These are phyloP conservation scores for Seira sanloemensis DNA, from an alignment of 2,888 invertebrate species.

Conservation along the genomic window DNA sequence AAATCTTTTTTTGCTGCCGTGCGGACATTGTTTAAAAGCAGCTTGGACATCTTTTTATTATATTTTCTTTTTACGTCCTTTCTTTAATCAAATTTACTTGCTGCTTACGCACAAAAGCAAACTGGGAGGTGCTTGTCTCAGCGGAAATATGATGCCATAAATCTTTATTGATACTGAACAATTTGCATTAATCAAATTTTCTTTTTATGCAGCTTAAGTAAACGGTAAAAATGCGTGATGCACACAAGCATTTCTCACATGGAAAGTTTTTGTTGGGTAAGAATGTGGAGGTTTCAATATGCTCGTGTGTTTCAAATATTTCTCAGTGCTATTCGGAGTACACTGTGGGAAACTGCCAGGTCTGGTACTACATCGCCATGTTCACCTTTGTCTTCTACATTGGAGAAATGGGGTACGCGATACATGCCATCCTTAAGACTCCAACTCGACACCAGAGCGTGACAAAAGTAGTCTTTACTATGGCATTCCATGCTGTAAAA, in stretches of 20 bases:
- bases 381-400: slow-evolving; percentile 69
- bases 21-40: background rate
- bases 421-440: slow-evolving; percentile 56
- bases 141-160: too few relatives aligned
- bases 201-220: slow-evolving; percentile 41
- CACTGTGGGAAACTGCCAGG: slow-evolving; percentile 69
- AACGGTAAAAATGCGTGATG: background rate
- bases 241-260: too few relatives aligned
- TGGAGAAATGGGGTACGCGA: slow-evolving; percentile 67
- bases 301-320: background rate
- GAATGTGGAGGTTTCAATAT: too few relatives aligned
- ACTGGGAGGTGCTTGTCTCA: too few relatives aligned
- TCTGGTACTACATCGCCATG: slow-evolving; percentile 68
- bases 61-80: too few relatives aligned
- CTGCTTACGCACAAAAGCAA: too few relatives aligned
- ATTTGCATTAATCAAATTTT: background rate
- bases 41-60: background rate
- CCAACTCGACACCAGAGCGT: slow-evolving; percentile 47
- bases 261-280: too few relatives aligned
- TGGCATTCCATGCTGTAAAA: slow-evolving; percentile 66
- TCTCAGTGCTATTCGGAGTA: slow-evolving; percentile 67
- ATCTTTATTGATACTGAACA: background rate
- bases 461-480: slow-evolving; percentile 60
- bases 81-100: background rate
- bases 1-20: background rate